These are phyloP conservation scores for Enteromius mattozi DNA, from an alignment of 2,797 vertebrate species.

Conservation along the genomic window DNA sequence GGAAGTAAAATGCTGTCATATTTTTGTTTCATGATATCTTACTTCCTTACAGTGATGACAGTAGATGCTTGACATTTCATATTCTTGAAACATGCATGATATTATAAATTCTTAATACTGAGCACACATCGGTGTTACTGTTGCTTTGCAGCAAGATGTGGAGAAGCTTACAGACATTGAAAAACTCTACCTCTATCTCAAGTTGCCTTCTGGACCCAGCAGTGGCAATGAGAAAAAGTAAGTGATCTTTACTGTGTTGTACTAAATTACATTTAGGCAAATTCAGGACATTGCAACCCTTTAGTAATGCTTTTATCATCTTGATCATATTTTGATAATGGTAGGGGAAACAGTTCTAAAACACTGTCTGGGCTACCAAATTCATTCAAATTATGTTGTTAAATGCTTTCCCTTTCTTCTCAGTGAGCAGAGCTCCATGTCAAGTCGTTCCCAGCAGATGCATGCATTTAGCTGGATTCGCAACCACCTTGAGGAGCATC, in stretches of 20 bases:
- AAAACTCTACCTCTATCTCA: slow-evolving; percentile 97
- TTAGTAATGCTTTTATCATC: background rate
- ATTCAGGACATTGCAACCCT: background rate
- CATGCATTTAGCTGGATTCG: slow-evolving; percentile 98
- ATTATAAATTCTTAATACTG: slow-evolving; percentile 3
- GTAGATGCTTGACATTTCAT: background rate
- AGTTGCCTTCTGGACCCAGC: slow-evolving; percentile 91
- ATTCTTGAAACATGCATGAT: background rate
- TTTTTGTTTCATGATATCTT: background rate
- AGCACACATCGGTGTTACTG: slow-evolving; percentile 19
- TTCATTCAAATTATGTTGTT: background rate
- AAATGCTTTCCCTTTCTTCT: slow-evolving; percentile 19
- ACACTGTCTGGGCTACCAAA: background rate
- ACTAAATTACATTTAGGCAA: background rate
- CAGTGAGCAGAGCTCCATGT: slow-evolving; percentile 92
- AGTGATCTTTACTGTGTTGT: slow-evolving; percentile 15
- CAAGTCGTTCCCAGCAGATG: slow-evolving; percentile 95
- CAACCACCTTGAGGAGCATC: slow-evolving; percentile 95
- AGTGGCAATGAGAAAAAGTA: slow-evolving; percentile 87
- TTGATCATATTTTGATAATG: background rate
- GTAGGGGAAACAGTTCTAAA: background rate
- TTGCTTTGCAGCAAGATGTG: slow-evolving; percentile 86
- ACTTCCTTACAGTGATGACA: background rate
- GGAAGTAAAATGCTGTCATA: background rate
- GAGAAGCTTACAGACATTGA: slow-evolving; percentile 95